Conservation (phyloP, 2,888 invertebrate genomes). For the Glyphotaelius pellucidus region DNA sequence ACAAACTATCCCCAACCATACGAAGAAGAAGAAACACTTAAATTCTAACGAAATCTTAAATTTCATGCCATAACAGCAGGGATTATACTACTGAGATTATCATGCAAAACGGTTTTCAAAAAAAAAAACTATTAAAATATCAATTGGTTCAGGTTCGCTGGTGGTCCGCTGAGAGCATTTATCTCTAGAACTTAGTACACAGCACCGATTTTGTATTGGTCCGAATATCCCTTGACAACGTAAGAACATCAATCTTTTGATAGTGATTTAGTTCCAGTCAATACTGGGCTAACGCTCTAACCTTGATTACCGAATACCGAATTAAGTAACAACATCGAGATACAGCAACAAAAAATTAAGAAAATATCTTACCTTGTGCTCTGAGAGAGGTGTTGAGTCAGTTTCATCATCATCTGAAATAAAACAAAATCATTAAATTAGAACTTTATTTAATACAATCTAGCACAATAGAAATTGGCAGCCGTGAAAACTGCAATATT, state of each 20-base stretch:
- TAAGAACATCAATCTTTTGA: constrained; percentile 9
- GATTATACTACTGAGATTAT: neutral
- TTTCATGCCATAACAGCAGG: neutral
- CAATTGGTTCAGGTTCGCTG: constrained; percentile 26
- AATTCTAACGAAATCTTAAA: neutral
- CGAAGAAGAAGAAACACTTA: neutral
- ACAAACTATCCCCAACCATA: too few species aligned
- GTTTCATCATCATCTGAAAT: constrained; percentile 64
- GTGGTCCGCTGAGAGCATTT: constrained; percentile 15
- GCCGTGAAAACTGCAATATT: neutral
- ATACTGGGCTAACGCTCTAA: neutral
- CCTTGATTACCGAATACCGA: neutral
- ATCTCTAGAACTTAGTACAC: neutral
- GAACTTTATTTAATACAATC: neutral
- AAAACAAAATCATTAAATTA: constrained; percentile 43
- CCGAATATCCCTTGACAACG: neutral
- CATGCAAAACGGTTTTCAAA: neutral
- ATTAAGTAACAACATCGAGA: constrained; percentile 5
- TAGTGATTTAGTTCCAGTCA: neutral
- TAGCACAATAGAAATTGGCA: neutral
- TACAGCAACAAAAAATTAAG: neutral
- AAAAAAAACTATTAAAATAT: neutral
- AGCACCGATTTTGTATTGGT: constrained; percentile 3
- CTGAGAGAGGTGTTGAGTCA: constrained; percentile 62
- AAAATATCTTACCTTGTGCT: constrained; percentile 66